Evolutionary conservation across 2,797 vertebrate genomes (phyloP), one percentile per base, ranked within the genome.

Genomic region (Phylloscopus collybita): DNA sequence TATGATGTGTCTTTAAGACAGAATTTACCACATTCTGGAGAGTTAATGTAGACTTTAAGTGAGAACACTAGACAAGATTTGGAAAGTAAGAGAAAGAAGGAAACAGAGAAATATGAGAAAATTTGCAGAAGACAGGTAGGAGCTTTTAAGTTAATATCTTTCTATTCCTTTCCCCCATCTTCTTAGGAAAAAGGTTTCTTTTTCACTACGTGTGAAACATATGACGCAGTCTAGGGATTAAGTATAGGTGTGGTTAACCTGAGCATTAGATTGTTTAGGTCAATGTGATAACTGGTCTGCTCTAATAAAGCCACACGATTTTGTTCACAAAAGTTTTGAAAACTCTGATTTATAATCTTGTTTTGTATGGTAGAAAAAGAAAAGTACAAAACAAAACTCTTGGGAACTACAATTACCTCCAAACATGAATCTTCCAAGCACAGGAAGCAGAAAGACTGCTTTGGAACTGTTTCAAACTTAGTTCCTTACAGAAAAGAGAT

Each of bases 381-480:
- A 88, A 82, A 78, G 34, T 32, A 79, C 13, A 81, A 87, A 76
- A 21, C 10, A 13, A 86, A 92, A 67, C 40, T 84, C 32, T 20
- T 57, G 61, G 44, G 36, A 93, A 69, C 17, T 66, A 78, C n/a
- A 83, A 6, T 53, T 78, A 36, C 49, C 88, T 91, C 62, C 78
- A 92, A 69, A 87, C 18, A 14, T 17, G 29, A 66, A 71, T 45
- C 40, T 82, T 85, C 42, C 40, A 92, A 90, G 72, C 14, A 61
- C 29, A 89, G 34, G 62, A 89, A 93, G 64, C 29, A 83, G 64
- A 94, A 94, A 90, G 34, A 40, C 40, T 89, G 47, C 25, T 94
- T 51, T 84, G 75, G 54, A 91, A 73, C 50, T 32, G 21, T 36
- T 83, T 93, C 83, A 45, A 56, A 79, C 26, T 59, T 65, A 30